Evolutionary conservation across 2,797 vertebrate genomes (phyloP), one percentile per base, ranked within the genome.

Genomic region (Parauchenoglanis punctatus): DNA sequence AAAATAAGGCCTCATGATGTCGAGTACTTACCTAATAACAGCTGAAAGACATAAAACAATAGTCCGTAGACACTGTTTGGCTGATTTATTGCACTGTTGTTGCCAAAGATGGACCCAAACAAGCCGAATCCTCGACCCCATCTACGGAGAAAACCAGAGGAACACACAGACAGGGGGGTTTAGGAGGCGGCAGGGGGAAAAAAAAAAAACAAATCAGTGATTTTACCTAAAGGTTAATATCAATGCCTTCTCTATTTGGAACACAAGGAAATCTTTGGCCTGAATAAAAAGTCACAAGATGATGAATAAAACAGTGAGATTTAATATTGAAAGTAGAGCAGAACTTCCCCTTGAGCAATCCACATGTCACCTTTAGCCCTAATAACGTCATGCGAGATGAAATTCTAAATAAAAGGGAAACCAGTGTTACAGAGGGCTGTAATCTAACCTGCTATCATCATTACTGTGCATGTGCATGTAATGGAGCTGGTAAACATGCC

Each of bases 51-150:
- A 97, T 99, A 99, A 97, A 99, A 99, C 94, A 96, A 94, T 86
- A 99, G 96, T 94, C 98, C 97, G 89, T 99, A 99, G 96, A 99
- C 96, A 96, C 98, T 99, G 97, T 99, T 99, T 94, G 98, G 97
- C 95, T 99, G 99, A 95, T 99, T 99, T 97, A 99, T 96, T 95
- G 96, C 97, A 93, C 97, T 99, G 95, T 98, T 96, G 88, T 97
- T 98, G 92, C 99, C 99, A 96, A 99, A 99, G 94, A 99, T 98
- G 93, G 97, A 97, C 93, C 97, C 98, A 94, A 99, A 93, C 90
- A 99, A 96, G 94, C 99, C 99, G 90, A 99, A 99, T 96, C 99
- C 99, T 97, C 96, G 96, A 94, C 99, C 98, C 97, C 98, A 99
- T 96, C 98, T 99, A 88, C 52, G 91, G 8, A 89, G 86, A 84